A percentile compares a stretch with the other conserved stretches of the same genome.
These are phyloP conservation scores for Mesochorus sp. DNA, from an alignment of 2,888 invertebrate species.

Conservation along the genomic window DNA sequence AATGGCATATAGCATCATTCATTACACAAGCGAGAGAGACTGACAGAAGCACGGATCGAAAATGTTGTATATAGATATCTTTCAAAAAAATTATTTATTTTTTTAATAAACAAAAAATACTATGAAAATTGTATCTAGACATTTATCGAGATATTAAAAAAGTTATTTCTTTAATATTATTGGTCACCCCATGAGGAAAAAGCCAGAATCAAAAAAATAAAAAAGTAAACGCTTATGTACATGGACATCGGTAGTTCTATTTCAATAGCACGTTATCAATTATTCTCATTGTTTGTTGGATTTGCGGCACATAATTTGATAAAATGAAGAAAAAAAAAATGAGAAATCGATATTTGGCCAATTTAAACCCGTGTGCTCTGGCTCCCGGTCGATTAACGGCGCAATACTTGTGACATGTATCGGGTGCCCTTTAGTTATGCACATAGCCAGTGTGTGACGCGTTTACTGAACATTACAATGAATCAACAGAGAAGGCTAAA, in stretches of 20 bases:
- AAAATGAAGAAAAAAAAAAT: not conserved
- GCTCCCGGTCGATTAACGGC: conserved; percentile 6
- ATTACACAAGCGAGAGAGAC: not conserved
- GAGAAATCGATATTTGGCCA: not conserved
- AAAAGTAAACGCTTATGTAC: too few relatives aligned
- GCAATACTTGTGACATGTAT: not conserved
- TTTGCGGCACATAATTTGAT: not conserved
- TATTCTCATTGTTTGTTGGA: too few relatives aligned
- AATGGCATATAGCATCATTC: not conserved
- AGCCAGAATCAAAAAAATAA: too few relatives aligned
- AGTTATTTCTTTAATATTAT: too few relatives aligned
- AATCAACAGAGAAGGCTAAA: not conserved
- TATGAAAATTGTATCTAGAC: too few relatives aligned
- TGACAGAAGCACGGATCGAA: not conserved
- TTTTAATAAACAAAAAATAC: too few relatives aligned
- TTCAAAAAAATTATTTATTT: too few relatives aligned
- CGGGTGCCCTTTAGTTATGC: not conserved
- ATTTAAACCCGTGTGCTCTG: not conserved
- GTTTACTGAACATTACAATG: not conserved
- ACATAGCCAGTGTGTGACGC: not conserved
- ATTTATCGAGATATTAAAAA: too few relatives aligned
- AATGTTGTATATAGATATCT: conserved; percentile 9
- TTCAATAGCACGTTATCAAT: too few relatives aligned
- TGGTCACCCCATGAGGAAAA: too few relatives aligned
- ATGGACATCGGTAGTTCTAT: too few relatives aligned